Percentiles rank a stretch among this genome's conserved stretches.
Conservation (phyloP, 2,113 vertebrate genomes). For the Macquaria ambigua region DNA sequence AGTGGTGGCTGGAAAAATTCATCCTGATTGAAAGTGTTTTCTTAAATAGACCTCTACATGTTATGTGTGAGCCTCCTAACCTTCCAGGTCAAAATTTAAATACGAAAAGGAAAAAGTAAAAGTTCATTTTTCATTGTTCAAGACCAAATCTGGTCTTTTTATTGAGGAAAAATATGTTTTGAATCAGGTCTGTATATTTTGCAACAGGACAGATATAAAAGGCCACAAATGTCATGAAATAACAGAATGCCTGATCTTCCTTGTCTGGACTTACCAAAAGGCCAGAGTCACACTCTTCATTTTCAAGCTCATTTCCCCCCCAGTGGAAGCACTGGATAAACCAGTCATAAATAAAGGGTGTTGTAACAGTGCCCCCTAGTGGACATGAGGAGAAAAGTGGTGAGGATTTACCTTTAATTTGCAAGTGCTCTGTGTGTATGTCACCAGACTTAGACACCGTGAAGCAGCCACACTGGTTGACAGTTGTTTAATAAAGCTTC, state of each 20-base stretch:
- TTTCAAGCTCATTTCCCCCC: conserved; percentile 17
- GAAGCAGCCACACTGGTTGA: not conserved
- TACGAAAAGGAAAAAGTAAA: not conserved
- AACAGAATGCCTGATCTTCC: conserved; percentile 38
- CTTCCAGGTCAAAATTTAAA: conserved; percentile 25
- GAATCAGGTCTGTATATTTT: conserved; percentile 10
- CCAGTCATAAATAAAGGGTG: conserved; percentile 34
- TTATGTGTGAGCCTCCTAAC: conserved; percentile 17
- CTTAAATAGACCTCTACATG: conserved; percentile 44
- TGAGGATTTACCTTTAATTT: not conserved
- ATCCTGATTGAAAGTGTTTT: conserved; percentile 24
- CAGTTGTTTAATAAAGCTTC: not conserved
- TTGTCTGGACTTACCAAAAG: conserved; percentile 41
- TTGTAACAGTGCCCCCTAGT: conserved; percentile 81
- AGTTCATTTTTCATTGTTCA: too few species aligned
- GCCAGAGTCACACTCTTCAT: conserved; percentile 37
- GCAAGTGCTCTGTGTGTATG: not conserved
- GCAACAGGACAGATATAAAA: conserved; percentile 40
- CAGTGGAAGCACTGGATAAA: not conserved
- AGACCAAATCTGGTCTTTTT: not conserved
- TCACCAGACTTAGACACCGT: not conserved
- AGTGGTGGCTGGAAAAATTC: not conserved
- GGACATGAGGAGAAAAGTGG: not conserved
- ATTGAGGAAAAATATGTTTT: conserved; percentile 7
- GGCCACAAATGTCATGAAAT: conserved; percentile 37